Conservation (phyloP, 1,140 invertebrate species). For the Bombus soroeensis region DNA sequence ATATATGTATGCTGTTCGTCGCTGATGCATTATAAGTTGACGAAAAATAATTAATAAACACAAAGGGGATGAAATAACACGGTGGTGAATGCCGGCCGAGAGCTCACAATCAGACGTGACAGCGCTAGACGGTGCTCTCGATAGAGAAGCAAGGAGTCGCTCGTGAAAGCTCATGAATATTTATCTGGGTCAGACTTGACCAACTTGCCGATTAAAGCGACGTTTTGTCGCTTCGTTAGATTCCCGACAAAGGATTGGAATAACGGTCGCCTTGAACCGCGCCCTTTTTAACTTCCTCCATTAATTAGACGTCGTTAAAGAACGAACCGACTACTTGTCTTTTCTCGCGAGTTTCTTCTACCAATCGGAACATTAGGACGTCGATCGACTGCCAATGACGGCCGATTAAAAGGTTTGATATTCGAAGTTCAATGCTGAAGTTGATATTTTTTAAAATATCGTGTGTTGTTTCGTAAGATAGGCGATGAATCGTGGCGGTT, state of each 20-base stretch:
- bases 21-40: conserved; percentile 18
- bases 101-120: too few species aligned
- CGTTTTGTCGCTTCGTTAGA: conserved; percentile 64
- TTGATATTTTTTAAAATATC: not conserved
- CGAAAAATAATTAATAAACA: conserved; percentile 50
- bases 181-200: conserved; percentile 61
- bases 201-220: conserved; percentile 45
- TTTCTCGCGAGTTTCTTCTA: conserved; percentile 11
- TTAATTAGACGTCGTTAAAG: conserved; percentile 55
- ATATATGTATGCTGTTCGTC: conserved; percentile 42
- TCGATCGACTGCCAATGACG: conserved; percentile 20
- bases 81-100: not conserved
- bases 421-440: not conserved
- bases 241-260: conserved; percentile 38
- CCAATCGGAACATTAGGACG: not conserved
- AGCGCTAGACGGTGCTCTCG: not conserved
- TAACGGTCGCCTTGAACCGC: not conserved
- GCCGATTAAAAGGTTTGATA: not conserved
- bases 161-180: conserved; percentile 57
- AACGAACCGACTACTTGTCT: not conserved
- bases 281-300: conserved; percentile 46
- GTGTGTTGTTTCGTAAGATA: not conserved
- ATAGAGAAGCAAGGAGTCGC: not conserved
- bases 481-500: not conserved
- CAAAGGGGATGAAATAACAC: not conserved